Evolutionary conservation across 2,888 invertebrate genomes (phyloP), one percentile per base, ranked within the genome.

Genomic region (Archips crataeganus): DNA sequence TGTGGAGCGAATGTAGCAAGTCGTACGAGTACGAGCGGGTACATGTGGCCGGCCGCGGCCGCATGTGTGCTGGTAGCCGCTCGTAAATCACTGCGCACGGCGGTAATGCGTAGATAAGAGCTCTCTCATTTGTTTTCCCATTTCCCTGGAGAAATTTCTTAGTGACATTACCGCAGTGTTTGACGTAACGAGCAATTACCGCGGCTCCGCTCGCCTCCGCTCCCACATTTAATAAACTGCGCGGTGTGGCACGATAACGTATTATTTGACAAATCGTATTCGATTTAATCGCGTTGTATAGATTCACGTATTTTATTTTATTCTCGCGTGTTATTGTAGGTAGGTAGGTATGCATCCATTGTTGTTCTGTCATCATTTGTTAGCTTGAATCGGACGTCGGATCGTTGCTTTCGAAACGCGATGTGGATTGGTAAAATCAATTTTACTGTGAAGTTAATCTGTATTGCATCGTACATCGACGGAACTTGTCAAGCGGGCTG

Each of bases 61-160:
- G 83, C 81, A 83, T 87, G 87, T 86, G 84, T 82, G 85, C 82
- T 80, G 86, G 90, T 88, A 90, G 91, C 86, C 85, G 81, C 85
- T 91, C 91, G 87, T 92, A 93, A 92, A 92, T 93, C 92, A 93
- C 90, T n/a, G 84, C 80, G 85, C 86, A 86, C 87, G 84, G 81
- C 87, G 88, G 90, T 92, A 92, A 93, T 92, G 92, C 90, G 91
- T 91, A 92, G 93, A 93, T 92, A 93, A 92, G 88, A 92, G 90
- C 90, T 89, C 91, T 90, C 91, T 92, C 92, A 91, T 93, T 93
- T 93, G 93, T 93, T 92, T 92, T 89, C 88, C 91, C 91, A 92
- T 93, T 92, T 93, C 91, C 89, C 91, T 80, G 81, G 90, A 91
- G 91, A 91, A 91, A 92, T 91, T 90, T 92, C 92, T 90, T 87